Conservation (phyloP, 2,113 vertebrate genomes). For the Morone chrysops region DNA sequence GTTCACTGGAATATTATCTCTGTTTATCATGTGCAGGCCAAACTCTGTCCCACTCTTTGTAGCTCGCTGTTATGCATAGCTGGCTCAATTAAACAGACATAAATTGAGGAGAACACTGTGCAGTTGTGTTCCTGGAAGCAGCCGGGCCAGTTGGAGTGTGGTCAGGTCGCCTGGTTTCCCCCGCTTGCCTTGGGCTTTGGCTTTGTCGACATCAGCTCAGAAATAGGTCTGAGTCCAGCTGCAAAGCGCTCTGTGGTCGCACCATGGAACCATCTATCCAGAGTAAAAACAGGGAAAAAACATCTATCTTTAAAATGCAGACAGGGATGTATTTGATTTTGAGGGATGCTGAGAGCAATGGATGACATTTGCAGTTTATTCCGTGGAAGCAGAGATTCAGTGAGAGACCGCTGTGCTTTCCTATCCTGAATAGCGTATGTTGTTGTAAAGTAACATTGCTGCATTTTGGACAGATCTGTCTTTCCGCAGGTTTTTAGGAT, state of each 20-base stretch:
- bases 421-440: slow-evolving; percentile 5
- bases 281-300: slow-evolving; percentile 59
- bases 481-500: slow-evolving; percentile 50
- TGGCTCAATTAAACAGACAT: slow-evolving; percentile 69
- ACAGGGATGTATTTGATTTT: slow-evolving; percentile 52
- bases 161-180: slow-evolving; percentile 73
- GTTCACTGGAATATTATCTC: slow-evolving; percentile 56
- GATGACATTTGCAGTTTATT: slow-evolving; percentile 42
- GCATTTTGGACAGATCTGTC: slow-evolving; percentile 32
- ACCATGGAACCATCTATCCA: slow-evolving; percentile 73
- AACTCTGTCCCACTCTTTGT: slow-evolving; percentile 67
- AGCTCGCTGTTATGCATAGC: slow-evolving; percentile 70
- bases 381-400: slow-evolving; percentile 13
- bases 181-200: slow-evolving; percentile 74
- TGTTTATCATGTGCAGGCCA: slow-evolving; percentile 71
- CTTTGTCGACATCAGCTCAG: slow-evolving; percentile 78
- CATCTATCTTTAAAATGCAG: slow-evolving; percentile 67
- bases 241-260: slow-evolving; percentile 76
- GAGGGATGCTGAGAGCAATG: slow-evolving; percentile 28
- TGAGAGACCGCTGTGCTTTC: slow-evolving; percentile 14
- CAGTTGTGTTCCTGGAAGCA: slow-evolving; percentile 77
- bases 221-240: slow-evolving; percentile 81
- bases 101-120: slow-evolving; percentile 76
- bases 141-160: slow-evolving; percentile 68
- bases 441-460: slow-evolving; percentile 36